Conservation (phyloP, 2,113 vertebrate genomes). For the Chaetodon auriga region DNA sequence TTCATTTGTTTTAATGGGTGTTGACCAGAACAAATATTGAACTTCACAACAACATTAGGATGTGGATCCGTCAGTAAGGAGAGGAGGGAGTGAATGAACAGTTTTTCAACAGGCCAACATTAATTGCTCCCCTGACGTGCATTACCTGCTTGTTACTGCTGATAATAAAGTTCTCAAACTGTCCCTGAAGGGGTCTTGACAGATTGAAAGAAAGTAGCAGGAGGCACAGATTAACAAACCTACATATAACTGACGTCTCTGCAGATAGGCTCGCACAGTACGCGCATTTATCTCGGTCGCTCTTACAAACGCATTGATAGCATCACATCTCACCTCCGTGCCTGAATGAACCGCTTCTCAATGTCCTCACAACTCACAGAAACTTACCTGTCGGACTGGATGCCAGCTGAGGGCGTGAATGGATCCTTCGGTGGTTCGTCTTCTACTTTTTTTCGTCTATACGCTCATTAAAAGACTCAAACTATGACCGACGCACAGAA, state of each 20-base stretch:
- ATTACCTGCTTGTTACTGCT: neutral
- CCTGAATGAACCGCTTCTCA: neutral
- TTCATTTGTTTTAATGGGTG: slow-evolving; percentile 14
- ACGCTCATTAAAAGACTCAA: no score
- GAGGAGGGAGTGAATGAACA: neutral
- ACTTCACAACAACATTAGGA: slow-evolving; percentile 1
- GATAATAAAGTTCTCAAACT: neutral
- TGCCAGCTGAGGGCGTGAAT: slow-evolving; percentile 6
- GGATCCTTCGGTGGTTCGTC: neutral
- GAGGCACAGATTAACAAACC: neutral
- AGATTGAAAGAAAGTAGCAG: neutral
- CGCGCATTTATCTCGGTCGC: no score
- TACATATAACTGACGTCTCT: neutral
- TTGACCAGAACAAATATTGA: slow-evolving; percentile 30
- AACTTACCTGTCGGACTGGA: slow-evolving; percentile 29
- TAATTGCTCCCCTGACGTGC: neutral
- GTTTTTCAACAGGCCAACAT: neutral
- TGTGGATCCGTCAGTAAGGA: neutral
- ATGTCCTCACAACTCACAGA: neutral
- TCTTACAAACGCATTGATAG: neutral
- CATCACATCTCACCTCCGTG: no score
- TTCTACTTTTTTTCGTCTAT: neutral
- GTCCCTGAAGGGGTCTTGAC: slow-evolving; percentile 2
- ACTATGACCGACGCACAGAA: neutral
- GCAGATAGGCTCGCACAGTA: neutral